Conservation (phyloP, 2,797 vertebrate genomes). For the Synanceia verrucosa region DNA sequence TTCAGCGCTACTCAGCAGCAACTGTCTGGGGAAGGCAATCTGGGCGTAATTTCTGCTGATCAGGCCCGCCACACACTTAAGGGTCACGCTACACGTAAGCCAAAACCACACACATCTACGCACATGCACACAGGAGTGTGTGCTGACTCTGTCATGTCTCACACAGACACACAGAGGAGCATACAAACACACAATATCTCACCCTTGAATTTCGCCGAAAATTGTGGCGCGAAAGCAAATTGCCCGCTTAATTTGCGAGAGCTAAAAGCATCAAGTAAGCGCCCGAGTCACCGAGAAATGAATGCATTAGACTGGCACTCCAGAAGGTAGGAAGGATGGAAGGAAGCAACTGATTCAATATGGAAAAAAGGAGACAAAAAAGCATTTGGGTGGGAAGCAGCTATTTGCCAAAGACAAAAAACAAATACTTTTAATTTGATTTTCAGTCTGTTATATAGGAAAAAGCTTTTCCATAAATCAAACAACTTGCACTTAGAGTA, state of each 20-base stretch:
- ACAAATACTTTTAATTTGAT: background rate
- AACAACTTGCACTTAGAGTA: background rate
- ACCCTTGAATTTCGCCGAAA: conserved; percentile 21
- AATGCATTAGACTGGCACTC: conserved; percentile 17
- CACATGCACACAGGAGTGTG: background rate
- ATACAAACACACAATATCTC: background rate
- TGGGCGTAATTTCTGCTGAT: conserved; percentile 76
- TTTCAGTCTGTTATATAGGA: background rate
- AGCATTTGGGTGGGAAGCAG: background rate
- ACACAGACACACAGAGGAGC: background rate
- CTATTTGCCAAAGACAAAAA: background rate
- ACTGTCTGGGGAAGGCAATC: conserved; percentile 69
- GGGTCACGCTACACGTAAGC: conserved; percentile 40
- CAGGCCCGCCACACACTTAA: conserved; percentile 48
- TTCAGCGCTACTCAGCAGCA: conserved; percentile 65
- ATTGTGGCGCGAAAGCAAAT: conserved; percentile 44
- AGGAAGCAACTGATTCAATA: conserved; percentile 32
- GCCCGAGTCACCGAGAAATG: conserved; percentile 17
- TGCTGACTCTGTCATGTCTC: background rate
- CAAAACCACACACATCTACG: background rate
- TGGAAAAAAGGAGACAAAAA: conserved; percentile 15
- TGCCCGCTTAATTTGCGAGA: conserved; percentile 46
- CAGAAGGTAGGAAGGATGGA: no score
- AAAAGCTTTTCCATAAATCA: background rate
- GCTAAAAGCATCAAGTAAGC: conserved; percentile 45